Base-by-base conservation (phyloP, 2,113 vertebrate genomes). In the Planiliza haematocheilus region DNA sequence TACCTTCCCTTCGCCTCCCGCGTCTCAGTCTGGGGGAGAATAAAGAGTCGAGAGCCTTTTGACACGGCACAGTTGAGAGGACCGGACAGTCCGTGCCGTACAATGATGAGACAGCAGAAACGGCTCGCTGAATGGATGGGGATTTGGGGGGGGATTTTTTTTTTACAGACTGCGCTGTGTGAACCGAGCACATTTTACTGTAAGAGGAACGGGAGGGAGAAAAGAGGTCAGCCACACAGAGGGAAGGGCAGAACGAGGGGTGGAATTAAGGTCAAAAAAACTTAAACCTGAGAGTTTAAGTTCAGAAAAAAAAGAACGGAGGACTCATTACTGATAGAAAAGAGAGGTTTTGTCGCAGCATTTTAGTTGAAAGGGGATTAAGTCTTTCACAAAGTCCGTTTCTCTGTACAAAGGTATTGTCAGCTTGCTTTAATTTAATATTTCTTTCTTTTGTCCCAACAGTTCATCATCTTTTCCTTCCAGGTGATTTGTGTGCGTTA, bases 61-160 rank as follows among this genome's bases (percentile, higher is more conserved):
- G 78, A 74, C 24, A 46, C 1, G 2, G 42, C 39, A 55, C 67
- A 76, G 53, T 42, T 68, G 66, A 81, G 64, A 68, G 49, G 50
- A 75, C 64, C 42, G 66, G 52, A 70, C 75, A 56, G 69, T 71
- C 80, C 36, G 77, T 46, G 50, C 82, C 20, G 77, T 66, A 90
- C 74, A 87, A 85, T 87, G 90, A 90, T 90, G 88, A 90, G 74
- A 48, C 86, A 83, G 90, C 88, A 87, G 81, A 89, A 91, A 83
- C 81, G 80, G 66, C 77, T 61, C 50, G 1, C 24, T 87, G 83
- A 87, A 82, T 79, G 58, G 85, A 84, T 43, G 70, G 79, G 83
- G 79, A 74, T 69, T 87, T 89, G 84, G 81, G 76, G 80, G 82
- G 57, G n/a, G n/a, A n/a, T n/a, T n/a, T n/a, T n/a, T n/a, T 56